A percentile compares a stretch with the other conserved stretches of the same genome.
phyloP scores from a whole-genome alignment of 2,888 invertebrate genomes.

The Tubiluchus corallicola region DNA sequence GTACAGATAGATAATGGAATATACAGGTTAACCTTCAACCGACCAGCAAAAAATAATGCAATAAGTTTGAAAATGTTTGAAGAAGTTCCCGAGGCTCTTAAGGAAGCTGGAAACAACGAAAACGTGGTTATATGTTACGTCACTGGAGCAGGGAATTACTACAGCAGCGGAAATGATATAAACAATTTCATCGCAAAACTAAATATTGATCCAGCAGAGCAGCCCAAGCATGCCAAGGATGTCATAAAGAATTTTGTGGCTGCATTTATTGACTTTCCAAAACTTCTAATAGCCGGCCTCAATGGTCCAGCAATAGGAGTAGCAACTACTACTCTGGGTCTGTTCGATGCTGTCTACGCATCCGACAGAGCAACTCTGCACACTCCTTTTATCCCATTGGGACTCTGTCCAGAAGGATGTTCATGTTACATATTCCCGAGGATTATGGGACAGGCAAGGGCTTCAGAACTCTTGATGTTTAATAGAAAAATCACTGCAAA shows the following conservation, averaged over 20 bases:
- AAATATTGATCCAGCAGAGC: too few relatives aligned
- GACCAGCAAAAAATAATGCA: too few relatives aligned
- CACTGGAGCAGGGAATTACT: conserved; percentile 52
- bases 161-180: conserved; percentile 65
- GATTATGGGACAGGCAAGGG: conserved; percentile 60
- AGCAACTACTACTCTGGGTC: conserved; percentile 56
- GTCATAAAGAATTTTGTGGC: too few relatives aligned
- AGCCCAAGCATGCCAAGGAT: too few relatives aligned
- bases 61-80: too few relatives aligned
- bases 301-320: conserved; percentile 92
- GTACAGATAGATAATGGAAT: too few relatives aligned
- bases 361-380: conserved; percentile 66
- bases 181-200: too few relatives aligned
- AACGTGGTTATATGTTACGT: too few relatives aligned
- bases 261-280: conserved; percentile 66
- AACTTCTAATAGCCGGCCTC: conserved; percentile 63
- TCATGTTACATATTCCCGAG: conserved; percentile 66
- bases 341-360: conserved; percentile 75
- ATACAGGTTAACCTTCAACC: too few relatives aligned
- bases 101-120: too few relatives aligned
- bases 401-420: conserved; percentile 72
- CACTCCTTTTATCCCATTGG: conserved; percentile 68
- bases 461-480: conserved; percentile 39
- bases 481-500: conserved; percentile 54
- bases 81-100: too few relatives aligned